Evolutionary conservation across 2,888 invertebrate genomes (phyloP).

Genomic region (Scaptomyza caliginosa): DNA sequence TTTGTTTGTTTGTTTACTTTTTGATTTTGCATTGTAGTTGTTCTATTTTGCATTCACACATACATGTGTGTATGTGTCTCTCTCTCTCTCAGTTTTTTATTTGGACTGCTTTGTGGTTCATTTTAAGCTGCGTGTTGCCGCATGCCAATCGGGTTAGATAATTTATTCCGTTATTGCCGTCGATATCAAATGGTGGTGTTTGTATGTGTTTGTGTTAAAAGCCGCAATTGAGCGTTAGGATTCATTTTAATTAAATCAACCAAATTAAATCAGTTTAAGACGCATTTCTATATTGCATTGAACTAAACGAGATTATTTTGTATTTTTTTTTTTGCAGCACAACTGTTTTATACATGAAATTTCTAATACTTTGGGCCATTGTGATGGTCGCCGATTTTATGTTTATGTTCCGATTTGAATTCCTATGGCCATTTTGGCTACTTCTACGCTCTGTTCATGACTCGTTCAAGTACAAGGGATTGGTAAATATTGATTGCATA

Average conservation of each 20-base stretch:
- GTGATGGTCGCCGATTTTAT: conserved; percentile 98
- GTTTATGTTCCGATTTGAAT: conserved; percentile 99
- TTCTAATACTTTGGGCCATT: conserved; percentile 96
- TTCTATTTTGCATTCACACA: conserved; percentile 59
- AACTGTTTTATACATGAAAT: conserved; percentile 96
- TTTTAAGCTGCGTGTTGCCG: conserved; percentile 4
- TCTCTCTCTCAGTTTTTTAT: neutral
- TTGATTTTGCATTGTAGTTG: conserved; percentile 59
- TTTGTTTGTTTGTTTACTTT: conserved; percentile 73
- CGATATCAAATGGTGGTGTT: neutral
- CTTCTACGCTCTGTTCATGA: conserved; percentile 97
- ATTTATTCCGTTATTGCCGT: conserved; percentile 23
- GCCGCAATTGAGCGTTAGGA: conserved; percentile 16
- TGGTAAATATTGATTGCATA: conserved; percentile 88
- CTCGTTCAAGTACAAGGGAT: conserved; percentile 98
- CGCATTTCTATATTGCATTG: neutral
- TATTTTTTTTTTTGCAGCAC: conserved; percentile 86
- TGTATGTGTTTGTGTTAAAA: neutral
- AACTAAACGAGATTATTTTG: conserved; percentile 1
- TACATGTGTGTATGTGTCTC: conserved; percentile 1
- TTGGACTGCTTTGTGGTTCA: neutral
- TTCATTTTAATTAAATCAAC: conserved; percentile 2
- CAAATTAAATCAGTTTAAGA: neutral
- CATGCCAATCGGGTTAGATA: conserved; percentile 40
- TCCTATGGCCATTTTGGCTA: conserved; percentile 99